A percentile compares a stretch with the other conserved stretches of the same genome.
phyloP scores from a whole-genome alignment of 2,888 invertebrate genomes.

The Hirtodrosophila confusa region DNA sequence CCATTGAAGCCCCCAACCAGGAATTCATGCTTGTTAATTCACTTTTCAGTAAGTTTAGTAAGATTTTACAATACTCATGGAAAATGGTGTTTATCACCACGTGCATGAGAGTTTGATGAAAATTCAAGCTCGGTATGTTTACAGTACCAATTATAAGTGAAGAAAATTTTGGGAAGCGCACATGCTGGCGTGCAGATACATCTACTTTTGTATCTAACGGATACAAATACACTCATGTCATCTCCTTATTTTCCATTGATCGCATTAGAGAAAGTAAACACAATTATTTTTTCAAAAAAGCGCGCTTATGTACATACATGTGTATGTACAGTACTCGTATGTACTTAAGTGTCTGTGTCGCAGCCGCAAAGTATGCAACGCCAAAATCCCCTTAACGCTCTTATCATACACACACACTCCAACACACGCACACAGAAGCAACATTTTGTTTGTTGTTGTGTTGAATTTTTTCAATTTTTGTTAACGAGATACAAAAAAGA shows the following conservation, averaged over 20 bases:
- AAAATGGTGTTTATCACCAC: too few species aligned
- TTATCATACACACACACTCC: constrained; percentile 51
- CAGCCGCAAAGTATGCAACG: constrained; percentile 67
- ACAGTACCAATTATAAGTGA: too few species aligned
- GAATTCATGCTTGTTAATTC: too few species aligned
- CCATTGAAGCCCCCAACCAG: too few species aligned
- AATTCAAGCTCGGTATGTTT: too few species aligned
- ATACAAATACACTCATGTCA: constrained; percentile 20
- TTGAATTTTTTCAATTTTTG: constrained; percentile 48
- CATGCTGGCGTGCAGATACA: constrained; percentile 11
- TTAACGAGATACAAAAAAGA: constrained; percentile 63
- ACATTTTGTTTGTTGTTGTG: constrained; percentile 58
- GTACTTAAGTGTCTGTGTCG: constrained; percentile 10
- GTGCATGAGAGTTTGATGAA: too few species aligned
- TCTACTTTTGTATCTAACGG: neutral
- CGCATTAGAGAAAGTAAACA: constrained; percentile 75
- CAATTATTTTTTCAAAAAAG: constrained; percentile 67
- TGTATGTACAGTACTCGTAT: neutral
- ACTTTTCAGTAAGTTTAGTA: too few species aligned
- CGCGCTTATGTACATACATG: constrained; percentile 5
- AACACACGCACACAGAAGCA: constrained; percentile 14
- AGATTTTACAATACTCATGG: too few species aligned
- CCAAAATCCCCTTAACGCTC: constrained; percentile 53
- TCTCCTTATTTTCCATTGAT: constrained; percentile 54
- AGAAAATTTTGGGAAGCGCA: too few species aligned